phyloP scores from a whole-genome alignment of 2,888 invertebrate genomes.

The Sabatieria punctata region DNA sequence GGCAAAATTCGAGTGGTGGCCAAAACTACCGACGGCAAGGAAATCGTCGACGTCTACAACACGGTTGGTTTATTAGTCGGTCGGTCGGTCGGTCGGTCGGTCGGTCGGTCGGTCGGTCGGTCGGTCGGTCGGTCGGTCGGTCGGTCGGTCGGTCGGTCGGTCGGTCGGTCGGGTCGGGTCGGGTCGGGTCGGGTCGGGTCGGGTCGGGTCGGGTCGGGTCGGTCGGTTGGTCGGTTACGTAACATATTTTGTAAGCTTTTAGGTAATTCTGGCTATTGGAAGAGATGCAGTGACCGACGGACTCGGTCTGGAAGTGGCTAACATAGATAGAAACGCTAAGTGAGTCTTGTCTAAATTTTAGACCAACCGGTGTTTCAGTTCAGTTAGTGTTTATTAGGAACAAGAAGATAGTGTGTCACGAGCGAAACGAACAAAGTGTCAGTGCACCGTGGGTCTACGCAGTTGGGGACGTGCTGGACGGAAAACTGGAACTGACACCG shows the following conservation, averaged over 20 bases:
- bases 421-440: slow-evolving; percentile 45
- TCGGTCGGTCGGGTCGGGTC: too few species aligned
- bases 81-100: too few species aligned
- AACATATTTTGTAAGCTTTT: too few species aligned
- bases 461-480: slow-evolving; percentile 61
- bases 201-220: too few species aligned
- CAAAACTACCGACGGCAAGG: slow-evolving; percentile 15
- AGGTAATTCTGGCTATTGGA: slow-evolving; percentile 44
- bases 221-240: too few species aligned
- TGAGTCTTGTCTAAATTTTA: too few species aligned
- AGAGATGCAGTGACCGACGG: slow-evolving; percentile 41
- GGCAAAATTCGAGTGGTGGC: slow-evolving; percentile 33
- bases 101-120: too few species aligned
- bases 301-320: slow-evolving; percentile 49
- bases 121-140: too few species aligned
- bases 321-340: slow-evolving; percentile 45
- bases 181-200: too few species aligned
- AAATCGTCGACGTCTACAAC: slow-evolving; percentile 40
- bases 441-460: slow-evolving; percentile 65
- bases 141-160: too few species aligned
- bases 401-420: slow-evolving; percentile 21
- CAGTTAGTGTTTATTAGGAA: slow-evolving; percentile 35
- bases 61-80: too few species aligned
- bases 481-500: slow-evolving; percentile 73
- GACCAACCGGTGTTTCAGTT: too few species aligned